Evolutionary conservation across 2,888 invertebrate species (phyloP), one percentile per base, ranked within the genome.

Genomic region (Fabriciana adippe): DNA sequence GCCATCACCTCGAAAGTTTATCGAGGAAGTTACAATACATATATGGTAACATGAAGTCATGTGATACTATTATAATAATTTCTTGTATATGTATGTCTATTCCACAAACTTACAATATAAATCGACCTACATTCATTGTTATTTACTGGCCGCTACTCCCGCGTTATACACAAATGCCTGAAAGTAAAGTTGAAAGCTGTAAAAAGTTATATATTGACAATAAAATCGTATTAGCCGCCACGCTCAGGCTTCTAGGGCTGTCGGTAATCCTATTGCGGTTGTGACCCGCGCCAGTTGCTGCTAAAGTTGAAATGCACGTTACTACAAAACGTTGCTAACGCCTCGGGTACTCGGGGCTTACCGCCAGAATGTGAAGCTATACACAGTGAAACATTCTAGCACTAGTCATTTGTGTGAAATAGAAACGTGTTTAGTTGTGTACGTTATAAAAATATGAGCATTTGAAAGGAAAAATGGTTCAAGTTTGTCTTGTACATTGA

Each of bases 231-330:
- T 88, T 86, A 87, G 81, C 81, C 73, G 81, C 80, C 83, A 82
- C 79, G 79, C 79, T 79, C 80, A 78, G 83, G 81, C 81, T 84
- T 68, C 85, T 85, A 83, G 82, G 82, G 84, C 80, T 85, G 83
- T 81, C 79, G 79, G 85, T 88, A 90, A 90, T 90, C 89, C 89
- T 87, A 87, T 90, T 90, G 89, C 80, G 89, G 88, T 79, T 77
- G 74, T 78, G 81, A 79, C 83, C 81, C 81, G 78, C 79, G 79
- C 82, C 82, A 81, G 83, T 85, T 83, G 83, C 78, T 82, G 76
- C 83, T 80, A 86, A 89, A 88, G 86, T 89, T 87, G 74, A 79
- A 79, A 75, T 75, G 71, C 73, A 71, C 75, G 76, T 75, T 80
- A 78, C 79, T 50, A 64, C 64, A 65, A 26, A 65, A 65, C 60